Percentiles rank a stretch among this genome's conserved stretches.
Evolutionary conservation across 2,888 invertebrate species (phyloP).

Genomic region (Steromphala cineraria): DNA sequence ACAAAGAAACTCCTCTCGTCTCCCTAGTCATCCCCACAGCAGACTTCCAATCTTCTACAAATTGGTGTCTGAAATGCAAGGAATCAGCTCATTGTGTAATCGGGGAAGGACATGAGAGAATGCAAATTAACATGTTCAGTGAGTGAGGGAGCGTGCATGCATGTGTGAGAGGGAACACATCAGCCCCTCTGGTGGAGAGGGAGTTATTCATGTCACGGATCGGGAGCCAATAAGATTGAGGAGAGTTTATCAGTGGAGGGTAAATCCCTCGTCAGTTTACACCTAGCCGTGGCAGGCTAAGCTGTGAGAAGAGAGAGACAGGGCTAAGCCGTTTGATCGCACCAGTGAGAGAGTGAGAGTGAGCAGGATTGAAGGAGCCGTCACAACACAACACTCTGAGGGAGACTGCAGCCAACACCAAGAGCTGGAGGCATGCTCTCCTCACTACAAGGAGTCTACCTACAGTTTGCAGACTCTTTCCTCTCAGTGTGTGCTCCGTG

Average conservation of each 20-base stretch:
- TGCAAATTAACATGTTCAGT: no score
- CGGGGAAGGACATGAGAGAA: no score
- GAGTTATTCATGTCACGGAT: neutral
- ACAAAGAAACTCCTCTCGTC: no score
- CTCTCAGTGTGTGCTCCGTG: no score
- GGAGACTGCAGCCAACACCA: neutral
- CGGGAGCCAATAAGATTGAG: neutral
- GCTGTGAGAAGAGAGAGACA: neutral
- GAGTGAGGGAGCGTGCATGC: no score
- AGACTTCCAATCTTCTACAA: no score
- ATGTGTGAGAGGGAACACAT: neutral
- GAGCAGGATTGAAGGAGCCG: neutral
- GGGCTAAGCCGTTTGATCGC: neutral
- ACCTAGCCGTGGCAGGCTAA: neutral
- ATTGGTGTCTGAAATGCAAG: no score
- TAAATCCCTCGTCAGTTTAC: neutral
- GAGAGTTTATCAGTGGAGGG: conserved; percentile 1
- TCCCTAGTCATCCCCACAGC: no score
- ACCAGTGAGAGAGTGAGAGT: neutral
- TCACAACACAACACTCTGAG: neutral
- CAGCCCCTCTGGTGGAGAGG: neutral
- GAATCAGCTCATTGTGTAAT: no score
- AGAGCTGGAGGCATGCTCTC: neutral
- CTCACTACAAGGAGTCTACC: no score
- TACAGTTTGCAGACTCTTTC: no score